Evolutionary conservation across 1,140 invertebrate species (phyloP).

Genomic region (Drosophila pseudoananassae): DNA sequence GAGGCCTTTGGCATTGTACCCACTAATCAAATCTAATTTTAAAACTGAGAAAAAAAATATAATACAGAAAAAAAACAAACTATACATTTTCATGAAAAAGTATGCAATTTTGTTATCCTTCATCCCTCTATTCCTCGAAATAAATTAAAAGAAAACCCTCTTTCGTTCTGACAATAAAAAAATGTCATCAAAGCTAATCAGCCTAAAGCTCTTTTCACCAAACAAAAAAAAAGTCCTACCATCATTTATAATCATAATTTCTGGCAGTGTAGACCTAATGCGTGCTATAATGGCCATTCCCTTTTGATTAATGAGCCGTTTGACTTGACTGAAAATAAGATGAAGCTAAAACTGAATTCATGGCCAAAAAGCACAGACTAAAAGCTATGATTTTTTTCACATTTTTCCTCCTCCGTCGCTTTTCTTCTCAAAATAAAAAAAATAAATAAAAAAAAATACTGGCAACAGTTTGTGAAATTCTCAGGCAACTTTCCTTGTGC

Average conservation of each 20-base stretch:
- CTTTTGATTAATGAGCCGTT: conserved; percentile 75
- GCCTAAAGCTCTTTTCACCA: neutral
- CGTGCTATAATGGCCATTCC: conserved; percentile 48
- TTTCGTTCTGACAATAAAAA: neutral
- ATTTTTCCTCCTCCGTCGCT: neutral
- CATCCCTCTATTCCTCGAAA: too few species aligned
- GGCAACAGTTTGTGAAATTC: conserved; percentile 16
- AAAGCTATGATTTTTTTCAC: neutral
- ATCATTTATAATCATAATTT: conserved; percentile 3
- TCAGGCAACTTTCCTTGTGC: conserved; percentile 29
- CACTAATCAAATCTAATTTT: neutral
- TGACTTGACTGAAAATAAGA: conserved; percentile 33
- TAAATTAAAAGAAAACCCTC: neutral
- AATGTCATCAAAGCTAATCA: neutral
- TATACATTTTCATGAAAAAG: too few species aligned
- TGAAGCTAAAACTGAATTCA: neutral
- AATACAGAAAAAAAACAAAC: too few species aligned
- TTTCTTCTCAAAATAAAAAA: neutral
- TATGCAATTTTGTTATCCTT: too few species aligned
- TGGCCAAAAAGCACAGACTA: conserved; percentile 1
- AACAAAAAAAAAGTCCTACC: neutral
- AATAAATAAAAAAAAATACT: too few species aligned
- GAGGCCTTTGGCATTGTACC: neutral
- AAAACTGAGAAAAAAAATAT: neutral
- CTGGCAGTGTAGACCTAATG: conserved; percentile 42